Evolutionary conservation across 2,113 vertebrate species (phyloP), one percentile per base, ranked within the genome.

Genomic region (Eubucco bourcierii): DNA sequence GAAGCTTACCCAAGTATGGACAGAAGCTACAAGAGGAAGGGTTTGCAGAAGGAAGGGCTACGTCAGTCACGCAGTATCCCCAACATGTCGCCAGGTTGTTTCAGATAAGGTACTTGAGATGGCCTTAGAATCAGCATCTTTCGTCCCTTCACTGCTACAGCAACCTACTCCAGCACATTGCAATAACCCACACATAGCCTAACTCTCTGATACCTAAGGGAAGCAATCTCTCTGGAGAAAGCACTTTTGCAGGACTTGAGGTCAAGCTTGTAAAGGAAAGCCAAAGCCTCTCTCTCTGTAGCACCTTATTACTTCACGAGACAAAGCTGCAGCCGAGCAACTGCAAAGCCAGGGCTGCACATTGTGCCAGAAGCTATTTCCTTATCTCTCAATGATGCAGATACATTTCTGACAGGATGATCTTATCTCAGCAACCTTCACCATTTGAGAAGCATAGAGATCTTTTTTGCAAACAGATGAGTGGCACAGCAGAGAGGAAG

Each of bases 301-400:
- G 72, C 37, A 64, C 29, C 27, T 28, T 47, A 18, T 18, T 23
- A 11, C 44, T 53, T 64, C 15, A 19, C 20, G 71, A 34, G 15
- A 78, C 55, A 64, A 61, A 19, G 33, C 11, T 60, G 47, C 33
- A 76, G 21, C 21, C 0, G 1, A 63, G 29, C 7, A 1, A 24
- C 71, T 44, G 12, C 5, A 1, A 41, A 83, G 34, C 46, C 37
- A 12, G 14, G n/a, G 23, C 50, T 52, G 21, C 50, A 52, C 50
- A 52, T 24, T 52, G 31, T 31, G 47, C 84, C 28, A 5, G 4
- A 1, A 84, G 31, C 46, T 24, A 1, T n/a, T 60, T 16, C 0
- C 0, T 46, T 24, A 73, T 29, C 33, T 80, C 64, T 65, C 67
- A 66, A 15, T 0, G 2, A 66, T 2, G 16, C 0, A 0, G 34